Base-by-base conservation (phyloP, 1,140 invertebrate species). In the Drosophila arawakana region DNA sequence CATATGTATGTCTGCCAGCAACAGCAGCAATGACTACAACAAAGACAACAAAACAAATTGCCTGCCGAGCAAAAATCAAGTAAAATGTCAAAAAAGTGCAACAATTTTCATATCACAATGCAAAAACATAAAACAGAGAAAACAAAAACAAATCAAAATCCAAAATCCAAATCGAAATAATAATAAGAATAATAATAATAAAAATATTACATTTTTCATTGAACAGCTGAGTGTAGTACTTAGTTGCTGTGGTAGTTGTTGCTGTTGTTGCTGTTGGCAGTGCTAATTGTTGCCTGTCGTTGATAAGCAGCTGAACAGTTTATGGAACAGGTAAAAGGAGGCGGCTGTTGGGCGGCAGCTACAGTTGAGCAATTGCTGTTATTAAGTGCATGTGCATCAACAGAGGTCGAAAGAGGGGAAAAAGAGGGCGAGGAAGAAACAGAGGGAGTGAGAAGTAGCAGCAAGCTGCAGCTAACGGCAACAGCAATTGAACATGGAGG, bases 81-180 rank as follows among this genome's bases (percentile, higher is more conserved):
- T 86, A 77, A 73, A 86, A 73, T 88, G 76, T 88, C 82, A 86
- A 86, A 57, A 57, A 78, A 77, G 73, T 78, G 41, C 70, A 54
- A 86, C 73, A 76, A 60, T 82, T 66, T 76, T 62, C 50, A 65
- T 78, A 71, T 76, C 62, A 50, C 58, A 60, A 46, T 34, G 37
- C 35, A 59, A 55, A 54, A 54, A 52, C 10, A 30, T 21, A 37
- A 43, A 63, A 39, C 25, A 41, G 39, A 49, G 15, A 30, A 49
- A 65, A 47, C 5, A 9, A 37, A 43, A 63, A 39, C 13, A 41
- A 60, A 50, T 34, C 9, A 41, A 44, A 13, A 54, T 67, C 15
- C 15, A 65, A 59, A 52, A 46, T n/a, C 4, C 10, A 43, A 15
- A 30, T 30, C 25, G 25, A 30, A 30, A 3, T n/a, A 58, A n/a